A percentile compares a stretch with the other conserved stretches of the same genome.
phyloP scores from a whole-genome alignment of 1,140 invertebrate genomes.

The Oryzaephilus surinamensis region DNA sequence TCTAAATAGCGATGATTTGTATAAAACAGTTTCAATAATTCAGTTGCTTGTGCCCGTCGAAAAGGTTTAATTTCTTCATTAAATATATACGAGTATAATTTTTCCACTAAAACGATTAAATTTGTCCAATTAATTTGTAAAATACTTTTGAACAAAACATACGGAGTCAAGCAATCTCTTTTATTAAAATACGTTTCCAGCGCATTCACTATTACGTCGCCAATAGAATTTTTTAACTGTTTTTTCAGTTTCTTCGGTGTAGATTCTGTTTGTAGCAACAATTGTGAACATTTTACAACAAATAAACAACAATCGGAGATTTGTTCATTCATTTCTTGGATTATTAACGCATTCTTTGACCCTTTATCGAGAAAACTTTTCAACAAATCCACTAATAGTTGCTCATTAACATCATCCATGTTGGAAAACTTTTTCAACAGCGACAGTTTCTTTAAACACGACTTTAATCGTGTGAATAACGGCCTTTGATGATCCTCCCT shows the following conservation, averaged over 20 bases:
- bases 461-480: conserved; percentile 48
- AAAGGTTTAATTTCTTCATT: conserved; percentile 48
- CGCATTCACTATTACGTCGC: conserved; percentile 41
- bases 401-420: conserved; percentile 43
- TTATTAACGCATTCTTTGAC: conserved; percentile 47
- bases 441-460: conserved; percentile 42
- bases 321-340: conserved; percentile 55
- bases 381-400: conserved; percentile 46
- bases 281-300: conserved; percentile 49
- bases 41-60: conserved; percentile 50
- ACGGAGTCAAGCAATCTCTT: conserved; percentile 50
- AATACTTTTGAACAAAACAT: conserved; percentile 51
- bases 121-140: conserved; percentile 51
- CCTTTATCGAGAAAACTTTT: conserved; percentile 53
- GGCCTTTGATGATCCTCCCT: conserved; percentile 56
- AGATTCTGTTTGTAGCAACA: conserved; percentile 25
- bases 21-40: conserved; percentile 51
- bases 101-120: conserved; percentile 43
- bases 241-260: conserved; percentile 33
- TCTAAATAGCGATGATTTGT: conserved; percentile 39
- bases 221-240: conserved; percentile 32
- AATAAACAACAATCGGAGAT: conserved; percentile 55
- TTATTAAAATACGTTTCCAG: conserved; percentile 48
- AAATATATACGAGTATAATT: conserved; percentile 50
- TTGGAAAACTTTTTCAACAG: conserved; percentile 44